Evolutionary conservation across 1,140 invertebrate genomes (phyloP), one percentile per base, ranked within the genome.

Genomic region (Leptinotarsa texana): DNA sequence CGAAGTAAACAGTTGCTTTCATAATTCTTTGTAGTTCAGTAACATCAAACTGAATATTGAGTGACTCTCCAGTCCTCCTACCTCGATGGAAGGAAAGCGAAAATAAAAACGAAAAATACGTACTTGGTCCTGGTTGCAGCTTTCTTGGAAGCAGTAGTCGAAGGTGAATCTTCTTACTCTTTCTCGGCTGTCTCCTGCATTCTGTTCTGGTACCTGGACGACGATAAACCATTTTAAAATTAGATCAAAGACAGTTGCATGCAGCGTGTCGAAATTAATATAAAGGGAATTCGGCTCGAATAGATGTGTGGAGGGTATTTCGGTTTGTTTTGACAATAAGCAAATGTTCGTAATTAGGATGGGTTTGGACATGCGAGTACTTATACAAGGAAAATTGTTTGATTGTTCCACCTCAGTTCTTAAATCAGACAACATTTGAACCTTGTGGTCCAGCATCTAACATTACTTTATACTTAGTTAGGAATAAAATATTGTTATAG

Each of bases 121-220:
- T 84, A 89, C 88, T 83, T 87, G 90, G 82, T 88, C 86, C 85
- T 95, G 94, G 73, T 88, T 88, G 24, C 89, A 88, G 77, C 88
- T 84, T 33, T 86, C 83, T 61, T 87, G 86, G 83, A 93, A 93
- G 42, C 91, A 92, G 77, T 91, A 92, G 82, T 94, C 92, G 80
- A 92, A 92, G 42, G 87, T 87, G 85, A 93, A 93, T 76, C 89
- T 88, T 48, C 90, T 88, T 6, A 89, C 87, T 24, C 92, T 88
- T 82, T 91, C 88, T 4, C 91, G 86, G 78, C 91, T 92, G 80
- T 92, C 90, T 0, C 89, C 91, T 4, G 89, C 87, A 82, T 89
- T 88, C 79, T 88, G 88, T 51, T 89, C 87, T 15, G 89, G 89
- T 27, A 92, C 90, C 89, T 92, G 83, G 22, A 86, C 83, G 74